These are phyloP conservation scores for Diaperis boleti DNA, from an alignment of 2,888 invertebrate species.

Conservation along the genomic window DNA sequence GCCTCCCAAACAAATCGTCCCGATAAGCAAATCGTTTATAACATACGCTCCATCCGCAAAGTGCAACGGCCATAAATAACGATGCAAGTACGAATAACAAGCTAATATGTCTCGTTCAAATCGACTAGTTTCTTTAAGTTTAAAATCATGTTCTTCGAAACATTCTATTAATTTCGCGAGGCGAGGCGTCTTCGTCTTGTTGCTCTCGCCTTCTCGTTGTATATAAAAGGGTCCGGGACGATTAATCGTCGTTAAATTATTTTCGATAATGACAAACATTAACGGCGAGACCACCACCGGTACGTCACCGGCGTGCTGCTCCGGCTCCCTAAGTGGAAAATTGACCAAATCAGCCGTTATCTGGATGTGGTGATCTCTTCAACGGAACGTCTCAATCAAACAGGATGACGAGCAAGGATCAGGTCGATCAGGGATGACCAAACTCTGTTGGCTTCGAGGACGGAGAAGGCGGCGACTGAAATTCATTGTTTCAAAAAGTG, in stretches of 20 bases:
- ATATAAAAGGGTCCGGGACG: no score
- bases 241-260: slow-evolving; percentile 21
- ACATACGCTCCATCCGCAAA: slow-evolving; percentile 47
- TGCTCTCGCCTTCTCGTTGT: slow-evolving; percentile 5
- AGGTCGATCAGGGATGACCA: slow-evolving; percentile 28
- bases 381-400: slow-evolving; percentile 60
- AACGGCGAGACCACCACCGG: slow-evolving; percentile 18
- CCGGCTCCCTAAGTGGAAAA: slow-evolving; percentile 58
- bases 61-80: slow-evolving; percentile 50
- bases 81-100: slow-evolving; percentile 45
- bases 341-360: slow-evolving; percentile 58
- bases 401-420: slow-evolving; percentile 59
- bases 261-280: slow-evolving; percentile 29
- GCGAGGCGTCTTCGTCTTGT: slow-evolving; percentile 1
- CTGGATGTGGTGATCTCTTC: slow-evolving; percentile 57
- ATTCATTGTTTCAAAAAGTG: no score
- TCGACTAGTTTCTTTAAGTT: slow-evolving; percentile 58
- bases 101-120: slow-evolving; percentile 58
- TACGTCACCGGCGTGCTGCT: slow-evolving; percentile 45
- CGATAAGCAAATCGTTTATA: slow-evolving; percentile 49
- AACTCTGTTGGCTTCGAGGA: no score
- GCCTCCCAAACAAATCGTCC: slow-evolving; percentile 45
- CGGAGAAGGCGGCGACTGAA: no score
- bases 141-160: slow-evolving; percentile 54
- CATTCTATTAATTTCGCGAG: slow-evolving; percentile 29